phyloP scores from a whole-genome alignment of 1,140 invertebrate species.

The Drosophila bipectinata region DNA sequence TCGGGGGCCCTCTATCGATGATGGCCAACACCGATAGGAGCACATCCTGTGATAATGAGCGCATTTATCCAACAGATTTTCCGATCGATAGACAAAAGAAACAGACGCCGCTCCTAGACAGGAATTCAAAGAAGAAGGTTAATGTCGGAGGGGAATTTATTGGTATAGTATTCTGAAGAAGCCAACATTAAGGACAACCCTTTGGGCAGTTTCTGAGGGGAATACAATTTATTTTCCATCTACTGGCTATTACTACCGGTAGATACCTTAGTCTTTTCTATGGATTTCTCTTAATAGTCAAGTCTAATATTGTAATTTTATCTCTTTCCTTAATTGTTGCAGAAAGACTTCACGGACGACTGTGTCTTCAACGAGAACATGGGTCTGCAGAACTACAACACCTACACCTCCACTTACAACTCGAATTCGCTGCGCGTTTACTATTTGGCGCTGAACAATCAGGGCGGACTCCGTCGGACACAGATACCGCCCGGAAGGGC shows the following conservation, averaged over 20 bases:
- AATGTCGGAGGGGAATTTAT: not conserved
- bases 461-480: constrained; percentile 88
- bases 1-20: constrained; percentile 57
- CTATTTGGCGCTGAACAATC: constrained; percentile 90
- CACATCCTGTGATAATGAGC: constrained; percentile 82
- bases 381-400: constrained; percentile 93
- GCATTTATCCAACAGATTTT: constrained; percentile 73
- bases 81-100: constrained; percentile 47
- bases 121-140: constrained; percentile 28
- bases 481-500: constrained; percentile 88
- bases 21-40: constrained; percentile 74
- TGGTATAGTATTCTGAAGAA: not conserved
- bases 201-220: not conserved
- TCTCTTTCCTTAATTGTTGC: constrained; percentile 85
- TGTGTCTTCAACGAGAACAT: constrained; percentile 94
- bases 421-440: constrained; percentile 88
- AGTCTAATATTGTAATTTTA: not conserved
- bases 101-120: constrained; percentile 34
- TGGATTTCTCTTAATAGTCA: no score
- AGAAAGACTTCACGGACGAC: constrained; percentile 92
- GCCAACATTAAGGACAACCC: not conserved
- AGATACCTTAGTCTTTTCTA: not conserved
- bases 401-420: constrained; percentile 91
- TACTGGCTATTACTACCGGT: constrained; percentile 1
- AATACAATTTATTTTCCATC: not conserved